A percentile compares a stretch with the other conserved stretches of the same genome.
These are phyloP conservation scores for Picathartes gymnocephalus DNA, from an alignment of 2,113 vertebrate genomes.

Conservation along the genomic window DNA sequence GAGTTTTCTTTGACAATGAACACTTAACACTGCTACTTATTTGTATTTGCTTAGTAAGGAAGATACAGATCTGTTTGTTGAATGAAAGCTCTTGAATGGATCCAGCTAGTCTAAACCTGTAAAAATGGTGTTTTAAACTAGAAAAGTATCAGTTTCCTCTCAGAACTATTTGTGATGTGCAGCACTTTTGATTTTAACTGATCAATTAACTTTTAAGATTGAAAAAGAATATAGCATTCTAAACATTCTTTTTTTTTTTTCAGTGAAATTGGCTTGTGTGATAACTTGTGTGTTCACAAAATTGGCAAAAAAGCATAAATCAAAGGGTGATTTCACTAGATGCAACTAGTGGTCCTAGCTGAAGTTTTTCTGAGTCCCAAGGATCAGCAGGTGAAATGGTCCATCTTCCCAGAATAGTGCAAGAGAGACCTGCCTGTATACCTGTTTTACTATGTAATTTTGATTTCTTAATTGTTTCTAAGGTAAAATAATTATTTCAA, in stretches of 20 bases:
- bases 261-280: background rate
- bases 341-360: slow-evolving; percentile 28
- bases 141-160: background rate
- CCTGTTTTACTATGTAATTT: background rate
- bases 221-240: background rate
- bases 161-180: background rate
- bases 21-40: background rate
- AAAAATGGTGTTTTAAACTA: background rate
- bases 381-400: slow-evolving; percentile 95
- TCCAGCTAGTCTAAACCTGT: background rate
- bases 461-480: background rate
- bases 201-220: background rate
- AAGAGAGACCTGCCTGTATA: background rate
- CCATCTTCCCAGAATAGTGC: background rate
- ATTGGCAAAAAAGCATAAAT: background rate
- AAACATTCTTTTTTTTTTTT: background rate
- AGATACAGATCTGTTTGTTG: background rate
- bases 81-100: background rate
- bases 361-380: slow-evolving; percentile 83
- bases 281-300: background rate
- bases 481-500: slow-evolving; percentile 8
- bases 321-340: background rate
- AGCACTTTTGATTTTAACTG: background rate
- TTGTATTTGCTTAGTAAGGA: background rate
- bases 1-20: background rate